phyloP scores from a whole-genome alignment of 2,888 invertebrate species.

The Phortica okadai region DNA sequence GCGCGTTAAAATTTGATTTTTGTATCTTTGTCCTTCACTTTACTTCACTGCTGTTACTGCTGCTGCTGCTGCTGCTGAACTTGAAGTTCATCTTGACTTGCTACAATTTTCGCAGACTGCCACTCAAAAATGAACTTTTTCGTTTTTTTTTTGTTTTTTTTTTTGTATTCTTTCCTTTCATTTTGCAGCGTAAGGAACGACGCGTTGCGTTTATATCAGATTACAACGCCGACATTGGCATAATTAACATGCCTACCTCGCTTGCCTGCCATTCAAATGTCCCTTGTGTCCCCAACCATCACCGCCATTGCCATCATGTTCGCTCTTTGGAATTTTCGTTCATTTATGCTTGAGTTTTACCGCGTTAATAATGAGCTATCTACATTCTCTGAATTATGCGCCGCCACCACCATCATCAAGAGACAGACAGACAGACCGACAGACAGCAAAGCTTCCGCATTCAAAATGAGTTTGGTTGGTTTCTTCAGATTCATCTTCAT shows the following conservation, averaged over 20 bases:
- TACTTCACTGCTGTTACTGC: neutral
- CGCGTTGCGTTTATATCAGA: constrained; percentile 9
- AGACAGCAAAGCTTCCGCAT: neutral
- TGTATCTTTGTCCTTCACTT: neutral
- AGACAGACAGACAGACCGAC: neutral
- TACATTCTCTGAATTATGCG: neutral
- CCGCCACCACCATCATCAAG: constrained; percentile 1
- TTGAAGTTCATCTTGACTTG: constrained; percentile 6
- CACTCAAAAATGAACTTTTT: constrained; percentile 9
- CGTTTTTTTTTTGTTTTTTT: neutral
- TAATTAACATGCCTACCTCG: constrained; percentile 21
- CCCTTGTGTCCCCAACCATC: neutral
- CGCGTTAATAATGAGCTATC: constrained; percentile 22
- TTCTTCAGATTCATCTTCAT: neutral
- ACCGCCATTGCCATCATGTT: neutral
- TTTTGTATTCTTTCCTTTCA: neutral
- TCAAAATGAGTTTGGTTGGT: neutral
- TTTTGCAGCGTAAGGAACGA: neutral
- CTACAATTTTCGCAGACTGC: constrained; percentile 21
- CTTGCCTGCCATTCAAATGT: neutral
- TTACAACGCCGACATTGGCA: constrained; percentile 25
- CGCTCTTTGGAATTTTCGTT: constrained; percentile 45
- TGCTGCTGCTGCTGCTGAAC: neutral
- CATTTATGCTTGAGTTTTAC: constrained; percentile 19
- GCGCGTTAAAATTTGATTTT: constrained; percentile 23